These are phyloP conservation scores for Macrosteles quadrilineatus DNA, from an alignment of 1,140 invertebrate genomes.

Conservation along the genomic window DNA sequence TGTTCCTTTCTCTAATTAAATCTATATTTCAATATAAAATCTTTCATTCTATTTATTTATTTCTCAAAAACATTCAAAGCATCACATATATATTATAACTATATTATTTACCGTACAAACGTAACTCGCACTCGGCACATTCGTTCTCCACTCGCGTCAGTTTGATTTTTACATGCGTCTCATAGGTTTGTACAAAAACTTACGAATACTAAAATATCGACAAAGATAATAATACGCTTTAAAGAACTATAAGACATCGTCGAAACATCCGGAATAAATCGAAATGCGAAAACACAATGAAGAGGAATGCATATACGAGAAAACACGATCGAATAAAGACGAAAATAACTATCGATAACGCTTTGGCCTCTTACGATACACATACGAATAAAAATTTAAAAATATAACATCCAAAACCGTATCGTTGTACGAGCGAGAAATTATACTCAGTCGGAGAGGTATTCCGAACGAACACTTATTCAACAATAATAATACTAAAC, in stretches of 20 bases:
- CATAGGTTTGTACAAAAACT: slow-evolving; percentile 33
- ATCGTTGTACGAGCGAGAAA: slow-evolving; percentile 15
- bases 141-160: slow-evolving; percentile 4
- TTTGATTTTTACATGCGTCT: background rate
- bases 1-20: slow-evolving; percentile 30
- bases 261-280: slow-evolving; percentile 19
- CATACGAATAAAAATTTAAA: slow-evolving; percentile 21
- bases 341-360: slow-evolving; percentile 25
- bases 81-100: slow-evolving; percentile 31
- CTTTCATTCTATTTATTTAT: slow-evolving; percentile 30
- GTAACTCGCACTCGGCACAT: slow-evolving; percentile 16
- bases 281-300: slow-evolving; percentile 16
- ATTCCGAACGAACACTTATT: background rate
- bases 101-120: slow-evolving; percentile 28
- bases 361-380: slow-evolving; percentile 16
- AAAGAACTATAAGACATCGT: slow-evolving; percentile 16
- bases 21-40: slow-evolving; percentile 34
- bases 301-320: slow-evolving; percentile 29
- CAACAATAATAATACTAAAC: slow-evolving; percentile 28
- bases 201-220: slow-evolving; percentile 33
- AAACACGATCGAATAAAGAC: slow-evolving; percentile 18
- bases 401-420: slow-evolving; percentile 15
- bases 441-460: slow-evolving; percentile 20
- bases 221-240: slow-evolving; percentile 22
- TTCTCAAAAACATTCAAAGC: slow-evolving; percentile 32